Conservation (phyloP, 1,140 invertebrate species). For the Drosophila virilis region DNA sequence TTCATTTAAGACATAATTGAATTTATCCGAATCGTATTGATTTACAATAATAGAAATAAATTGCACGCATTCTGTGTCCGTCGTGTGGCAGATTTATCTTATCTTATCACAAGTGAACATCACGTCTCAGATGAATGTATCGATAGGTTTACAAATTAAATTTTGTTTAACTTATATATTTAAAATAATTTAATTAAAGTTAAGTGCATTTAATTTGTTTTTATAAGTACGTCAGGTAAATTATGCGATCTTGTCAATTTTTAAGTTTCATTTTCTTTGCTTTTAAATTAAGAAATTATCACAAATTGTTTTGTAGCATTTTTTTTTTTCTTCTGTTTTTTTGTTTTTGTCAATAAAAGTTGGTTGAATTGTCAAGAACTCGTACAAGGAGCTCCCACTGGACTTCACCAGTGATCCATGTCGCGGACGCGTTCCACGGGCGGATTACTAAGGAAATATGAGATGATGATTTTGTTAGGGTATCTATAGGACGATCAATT, state of each 20-base stretch:
- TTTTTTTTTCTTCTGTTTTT: slow-evolving; percentile 25
- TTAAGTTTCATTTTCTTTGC: slow-evolving; percentile 27
- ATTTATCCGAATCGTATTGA: slow-evolving; percentile 39
- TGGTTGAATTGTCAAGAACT: slow-evolving; percentile 55
- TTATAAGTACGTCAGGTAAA: slow-evolving; percentile 45
- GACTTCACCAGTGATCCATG: slow-evolving; percentile 81
- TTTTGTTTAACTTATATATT: slow-evolving; percentile 55
- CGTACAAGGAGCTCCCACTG: background rate
- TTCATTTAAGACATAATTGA: slow-evolving; percentile 50
- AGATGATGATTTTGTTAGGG: too few species aligned
- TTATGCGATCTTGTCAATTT: slow-evolving; percentile 61
- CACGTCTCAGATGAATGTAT: slow-evolving; percentile 45
- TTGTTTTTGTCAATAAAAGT: slow-evolving; percentile 28
- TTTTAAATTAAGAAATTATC: slow-evolving; percentile 76
- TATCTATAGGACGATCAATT: background rate
- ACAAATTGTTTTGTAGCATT: slow-evolving; percentile 75
- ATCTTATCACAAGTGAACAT: slow-evolving; percentile 76
- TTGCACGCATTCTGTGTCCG: slow-evolving; percentile 34
- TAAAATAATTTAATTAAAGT: slow-evolving; percentile 77
- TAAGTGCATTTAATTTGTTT: slow-evolving; percentile 50
- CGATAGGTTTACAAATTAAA: slow-evolving; percentile 26
- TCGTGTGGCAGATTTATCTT: slow-evolving; percentile 57
- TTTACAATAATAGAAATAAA: slow-evolving; percentile 24
- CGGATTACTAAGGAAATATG: slow-evolving; percentile 60
- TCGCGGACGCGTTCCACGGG: slow-evolving; percentile 80